These are phyloP conservation scores for Sisyra terminalis DNA, from an alignment of 2,888 invertebrate species.

Conservation along the genomic window DNA sequence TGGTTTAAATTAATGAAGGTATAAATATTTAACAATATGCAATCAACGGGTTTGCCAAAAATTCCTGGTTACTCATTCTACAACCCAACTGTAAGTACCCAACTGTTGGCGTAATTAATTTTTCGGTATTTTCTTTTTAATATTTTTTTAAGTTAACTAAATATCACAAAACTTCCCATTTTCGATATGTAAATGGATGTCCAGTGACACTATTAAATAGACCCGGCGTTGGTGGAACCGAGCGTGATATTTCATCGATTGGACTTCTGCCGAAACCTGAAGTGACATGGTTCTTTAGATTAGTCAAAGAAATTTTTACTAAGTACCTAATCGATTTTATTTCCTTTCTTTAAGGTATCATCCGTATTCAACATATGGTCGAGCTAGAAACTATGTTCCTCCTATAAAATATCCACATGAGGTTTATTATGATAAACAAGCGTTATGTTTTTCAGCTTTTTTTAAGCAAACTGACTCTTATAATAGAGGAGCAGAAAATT, in stretches of 20 bases:
- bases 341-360: too few relatives aligned
- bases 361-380: slow-evolving; percentile 53
- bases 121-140: neutral
- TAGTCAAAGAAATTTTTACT: too few relatives aligned
- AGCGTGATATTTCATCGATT: slow-evolving; percentile 41
- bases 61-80: slow-evolving; percentile 8
- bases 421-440: slow-evolving; percentile 55
- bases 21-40: too few relatives aligned
- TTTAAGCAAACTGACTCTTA: slow-evolving; percentile 67
- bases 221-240: slow-evolving; percentile 41
- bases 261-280: slow-evolving; percentile 34
- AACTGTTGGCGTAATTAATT: neutral
- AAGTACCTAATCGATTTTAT: neutral
- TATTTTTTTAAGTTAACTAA: slow-evolving; percentile 2
- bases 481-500: slow-evolving; percentile 55
- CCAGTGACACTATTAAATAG: slow-evolving; percentile 35
- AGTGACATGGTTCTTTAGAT: slow-evolving; percentile 38
- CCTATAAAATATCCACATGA: slow-evolving; percentile 49
- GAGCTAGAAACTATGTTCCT: slow-evolving; percentile 34
- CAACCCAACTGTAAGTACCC: slow-evolving; percentile 9
- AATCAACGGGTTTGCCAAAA: slow-evolving; percentile 10
- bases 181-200: slow-evolving; percentile 49
- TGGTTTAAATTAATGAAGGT: too few relatives aligned
- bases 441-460: slow-evolving; percentile 64
- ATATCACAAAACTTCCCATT: slow-evolving; percentile 33